These are phyloP conservation scores for Gymnobelideus leadbeateri DNA, from an alignment of 2,113 vertebrate species.

Conservation along the genomic window DNA sequence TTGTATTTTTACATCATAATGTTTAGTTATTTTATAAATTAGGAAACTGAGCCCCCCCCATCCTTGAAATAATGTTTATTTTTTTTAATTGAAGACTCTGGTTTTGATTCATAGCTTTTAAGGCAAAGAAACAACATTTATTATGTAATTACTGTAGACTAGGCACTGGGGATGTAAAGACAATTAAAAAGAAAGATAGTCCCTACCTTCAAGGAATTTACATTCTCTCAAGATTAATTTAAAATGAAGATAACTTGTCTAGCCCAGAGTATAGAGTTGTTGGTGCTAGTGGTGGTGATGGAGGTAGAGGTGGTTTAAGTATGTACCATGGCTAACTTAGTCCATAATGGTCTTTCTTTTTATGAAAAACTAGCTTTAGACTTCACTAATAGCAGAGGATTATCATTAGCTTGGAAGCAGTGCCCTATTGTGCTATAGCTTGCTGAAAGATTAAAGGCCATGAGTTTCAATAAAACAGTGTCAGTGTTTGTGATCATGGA, in stretches of 20 bases:
- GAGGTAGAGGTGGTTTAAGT: neutral
- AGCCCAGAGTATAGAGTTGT: neutral
- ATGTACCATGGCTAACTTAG: neutral
- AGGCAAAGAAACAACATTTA: neutral
- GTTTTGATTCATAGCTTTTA: neutral
- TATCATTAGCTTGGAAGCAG: neutral
- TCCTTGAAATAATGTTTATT: neutral
- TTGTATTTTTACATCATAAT: neutral
- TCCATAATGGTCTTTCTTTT: neutral
- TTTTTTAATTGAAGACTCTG: neutral
- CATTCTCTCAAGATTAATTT: neutral
- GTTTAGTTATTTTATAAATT: neutral
- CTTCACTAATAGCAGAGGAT: neutral
- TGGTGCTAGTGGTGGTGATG: neutral
- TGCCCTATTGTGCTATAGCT: neutral
- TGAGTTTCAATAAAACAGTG: neutral
- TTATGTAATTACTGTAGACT: neutral
- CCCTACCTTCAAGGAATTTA: neutral
- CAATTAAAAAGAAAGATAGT: neutral
- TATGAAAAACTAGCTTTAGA: neutral
- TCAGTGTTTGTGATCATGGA: neutral
- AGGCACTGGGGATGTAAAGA: neutral
- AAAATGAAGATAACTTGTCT: neutral
- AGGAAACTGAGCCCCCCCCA: neutral
- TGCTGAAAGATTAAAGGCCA: neutral